Conservation (phyloP, 2,113 vertebrate genomes). For the Antechinus flavipes region DNA sequence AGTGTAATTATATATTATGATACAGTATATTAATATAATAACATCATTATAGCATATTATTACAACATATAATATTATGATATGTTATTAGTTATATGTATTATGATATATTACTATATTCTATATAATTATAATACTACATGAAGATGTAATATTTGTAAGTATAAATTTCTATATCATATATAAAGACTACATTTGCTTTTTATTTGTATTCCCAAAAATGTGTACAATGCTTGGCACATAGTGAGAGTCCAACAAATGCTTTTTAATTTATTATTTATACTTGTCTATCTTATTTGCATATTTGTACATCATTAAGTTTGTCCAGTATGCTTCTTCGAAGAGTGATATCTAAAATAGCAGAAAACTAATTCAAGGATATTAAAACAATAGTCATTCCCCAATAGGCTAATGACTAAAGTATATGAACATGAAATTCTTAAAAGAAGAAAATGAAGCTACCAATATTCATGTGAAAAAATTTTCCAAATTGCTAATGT, state of each 20-base stretch:
- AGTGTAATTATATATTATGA: too few species aligned
- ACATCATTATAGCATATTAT: too few species aligned
- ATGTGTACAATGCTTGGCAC: neutral
- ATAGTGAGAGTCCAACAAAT: neutral
- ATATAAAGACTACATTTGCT: neutral
- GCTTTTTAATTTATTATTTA: neutral
- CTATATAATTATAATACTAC: too few species aligned
- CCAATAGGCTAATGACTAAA: neutral
- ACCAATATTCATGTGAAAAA: neutral
- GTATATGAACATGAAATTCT: neutral
- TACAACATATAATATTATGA: too few species aligned
- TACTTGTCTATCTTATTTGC: neutral
- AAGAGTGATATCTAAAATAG: neutral
- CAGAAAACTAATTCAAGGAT: neutral
- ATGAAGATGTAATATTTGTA: too few species aligned
- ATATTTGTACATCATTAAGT: neutral
- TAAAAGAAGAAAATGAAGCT: neutral
- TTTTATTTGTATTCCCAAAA: neutral
- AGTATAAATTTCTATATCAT: too few species aligned
- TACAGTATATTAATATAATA: too few species aligned
- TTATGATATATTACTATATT: too few species aligned
- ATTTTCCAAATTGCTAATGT: neutral
- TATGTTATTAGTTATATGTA: too few species aligned
- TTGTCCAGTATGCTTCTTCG: neutral
- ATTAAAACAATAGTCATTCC: neutral